These are phyloP conservation scores for Benthosema pterotum DNA, from an alignment of 2,797 vertebrate genomes.

Conservation along the genomic window DNA sequence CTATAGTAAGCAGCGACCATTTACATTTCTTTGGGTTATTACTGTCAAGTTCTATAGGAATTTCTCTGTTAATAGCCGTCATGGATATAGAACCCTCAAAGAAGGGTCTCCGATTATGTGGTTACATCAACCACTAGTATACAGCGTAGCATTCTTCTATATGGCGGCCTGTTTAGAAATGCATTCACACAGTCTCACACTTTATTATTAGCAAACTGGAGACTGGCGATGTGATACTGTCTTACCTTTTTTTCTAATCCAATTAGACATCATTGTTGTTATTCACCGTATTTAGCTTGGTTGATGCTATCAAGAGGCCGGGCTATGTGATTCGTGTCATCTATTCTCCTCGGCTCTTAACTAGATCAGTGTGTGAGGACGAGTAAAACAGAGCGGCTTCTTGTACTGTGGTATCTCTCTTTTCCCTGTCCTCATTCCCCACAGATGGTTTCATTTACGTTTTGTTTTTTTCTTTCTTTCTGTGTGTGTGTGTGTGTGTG, in stretches of 20 bases:
- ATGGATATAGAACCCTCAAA: not conserved
- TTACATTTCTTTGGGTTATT: no score
- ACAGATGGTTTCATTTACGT: conserved; percentile 44
- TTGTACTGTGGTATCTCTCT: conserved; percentile 20
- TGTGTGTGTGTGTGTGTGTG: no score
- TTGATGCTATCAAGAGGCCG: conserved; percentile 24
- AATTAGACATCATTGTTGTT: conserved; percentile 23
- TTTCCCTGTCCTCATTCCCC: conserved; percentile 13
- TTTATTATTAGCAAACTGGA: not conserved
- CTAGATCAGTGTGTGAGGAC: conserved; percentile 12
- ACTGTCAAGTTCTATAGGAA: no score
- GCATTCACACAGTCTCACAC: not conserved
- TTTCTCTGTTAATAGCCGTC: not conserved
- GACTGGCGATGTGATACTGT: not conserved
- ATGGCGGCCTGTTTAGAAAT: no score
- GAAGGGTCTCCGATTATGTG: not conserved
- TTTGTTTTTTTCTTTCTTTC: conserved; percentile 10
- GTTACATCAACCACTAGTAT: no score
- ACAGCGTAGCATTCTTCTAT: no score
- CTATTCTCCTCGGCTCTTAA: not conserved
- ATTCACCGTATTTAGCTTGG: conserved; percentile 23
- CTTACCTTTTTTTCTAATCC: conserved; percentile 1
- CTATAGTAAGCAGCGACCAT: not conserved
- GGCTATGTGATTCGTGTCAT: not conserved
- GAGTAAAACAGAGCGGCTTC: conserved; percentile 28